Evolutionary conservation across 2,797 vertebrate genomes (phyloP), one percentile per base, ranked within the genome.

Genomic region (Naso thynnoides): DNA sequence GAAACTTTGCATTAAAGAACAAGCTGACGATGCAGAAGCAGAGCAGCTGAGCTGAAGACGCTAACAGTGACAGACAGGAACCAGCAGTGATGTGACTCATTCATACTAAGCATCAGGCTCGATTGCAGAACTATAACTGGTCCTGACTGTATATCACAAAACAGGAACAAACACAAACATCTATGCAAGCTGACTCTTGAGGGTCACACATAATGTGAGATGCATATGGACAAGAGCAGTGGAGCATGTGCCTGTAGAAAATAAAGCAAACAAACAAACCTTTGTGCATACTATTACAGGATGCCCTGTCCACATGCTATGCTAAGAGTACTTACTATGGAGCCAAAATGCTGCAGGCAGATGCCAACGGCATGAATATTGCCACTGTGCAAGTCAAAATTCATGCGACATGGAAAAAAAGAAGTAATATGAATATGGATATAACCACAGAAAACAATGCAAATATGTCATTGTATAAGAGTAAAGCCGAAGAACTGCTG

Each of bases 61-160:
- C 68, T 64, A 59, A 76, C 18, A 39, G 59, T 49, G 63, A 81
- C 72, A 27, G 79, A 75, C 72, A 59, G 50, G 52, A 76, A 81
- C 82, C 77, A 62, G 85, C 67, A 85, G 57, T 67, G 65, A 79
- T 70, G 72, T 83, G 85, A 88, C 81, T 85, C 82, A 89, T 83
- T 76, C 55, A 56, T 53, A 54, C 70, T 27, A 21, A 70, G 56
- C 78, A 54, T 77, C 74, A 59, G 64, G 76, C 60, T 56, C 42
- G 3, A 36, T 36, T 1, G 7, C 65, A 74, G 54, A 70, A 36
- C 58, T 45, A 27, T 59, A 72, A 83, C 78, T 61, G 33, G 21
- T 69, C 29, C 65, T 74, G 78, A 82, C 76, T 53, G 42, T 81
- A 63, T 58, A 53, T 68, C 58, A 67, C 38, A 24, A n/a, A 54